A percentile compares a stretch with the other conserved stretches of the same genome.
These are phyloP conservation scores for Ataeniobius toweri DNA, from an alignment of 2,797 vertebrate species.

Conservation along the genomic window DNA sequence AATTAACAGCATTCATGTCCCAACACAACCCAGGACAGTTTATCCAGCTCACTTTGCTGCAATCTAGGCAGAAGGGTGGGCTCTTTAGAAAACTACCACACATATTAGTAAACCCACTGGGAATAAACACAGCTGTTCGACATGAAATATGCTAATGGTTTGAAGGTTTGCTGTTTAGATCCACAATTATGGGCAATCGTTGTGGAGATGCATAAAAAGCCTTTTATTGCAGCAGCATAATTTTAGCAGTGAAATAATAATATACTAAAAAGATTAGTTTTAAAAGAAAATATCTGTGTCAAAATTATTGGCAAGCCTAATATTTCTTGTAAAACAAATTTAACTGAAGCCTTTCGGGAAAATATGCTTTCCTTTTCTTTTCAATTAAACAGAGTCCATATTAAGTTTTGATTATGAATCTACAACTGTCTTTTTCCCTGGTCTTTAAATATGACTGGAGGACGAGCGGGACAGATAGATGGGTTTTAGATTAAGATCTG, in stretches of 20 bases:
- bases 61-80: neutral
- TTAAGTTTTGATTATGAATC: neutral
- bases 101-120: neutral
- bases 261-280: no score
- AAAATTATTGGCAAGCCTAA: neutral
- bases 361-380: neutral
- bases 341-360: neutral
- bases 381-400: neutral
- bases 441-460: neutral
- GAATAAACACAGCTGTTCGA: neutral
- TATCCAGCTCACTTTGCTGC: neutral
- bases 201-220: neutral
- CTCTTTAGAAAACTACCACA: neutral
- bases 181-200: neutral
- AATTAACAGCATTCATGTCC: neutral
- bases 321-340: neutral
- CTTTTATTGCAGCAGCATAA: neutral
- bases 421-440: neutral
- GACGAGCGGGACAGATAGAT: neutral
- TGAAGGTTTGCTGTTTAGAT: neutral
- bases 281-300: neutral
- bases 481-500: neutral
- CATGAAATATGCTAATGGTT: neutral
- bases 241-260: neutral
- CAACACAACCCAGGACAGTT: neutral